phyloP scores from a whole-genome alignment of 2,797 vertebrate species.

The Galagoides demidoff region DNA sequence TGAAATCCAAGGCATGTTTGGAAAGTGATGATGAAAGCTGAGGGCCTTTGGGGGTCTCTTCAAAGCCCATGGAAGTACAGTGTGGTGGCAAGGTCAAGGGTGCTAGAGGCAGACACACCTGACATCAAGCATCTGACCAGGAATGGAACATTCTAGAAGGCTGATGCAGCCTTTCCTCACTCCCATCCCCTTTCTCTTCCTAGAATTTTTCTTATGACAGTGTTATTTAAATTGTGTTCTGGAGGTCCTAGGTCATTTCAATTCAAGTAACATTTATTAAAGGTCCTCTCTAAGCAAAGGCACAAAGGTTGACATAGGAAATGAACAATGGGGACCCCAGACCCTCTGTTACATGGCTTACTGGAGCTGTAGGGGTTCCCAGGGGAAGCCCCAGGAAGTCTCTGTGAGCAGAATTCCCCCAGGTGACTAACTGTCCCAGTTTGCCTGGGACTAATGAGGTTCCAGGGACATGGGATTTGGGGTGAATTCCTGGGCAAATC shows the following conservation, averaged over 20 bases:
- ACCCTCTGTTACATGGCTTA: not conserved
- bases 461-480: not conserved
- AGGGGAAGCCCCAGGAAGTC: not conserved
- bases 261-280: not conserved
- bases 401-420: not conserved
- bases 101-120: not conserved
- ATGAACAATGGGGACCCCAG: not conserved
- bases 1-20: not conserved
- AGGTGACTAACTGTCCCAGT: not conserved
- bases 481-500: not conserved
- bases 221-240: not conserved
- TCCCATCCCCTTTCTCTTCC: not conserved
- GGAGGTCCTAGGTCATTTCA: not conserved
- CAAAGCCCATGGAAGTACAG: not conserved
- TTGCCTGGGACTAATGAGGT: not conserved
- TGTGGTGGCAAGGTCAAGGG: not conserved
- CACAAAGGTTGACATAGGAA: not conserved
- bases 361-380: not conserved
- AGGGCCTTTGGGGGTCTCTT: not conserved
- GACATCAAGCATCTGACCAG: not conserved
- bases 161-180: not conserved
- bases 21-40: not conserved
- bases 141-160: slow-evolving; percentile 21
- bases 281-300: not conserved
- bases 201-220: not conserved